Base-by-base conservation (phyloP, 2,888 invertebrate species). In the Osmoderma eremita region DNA sequence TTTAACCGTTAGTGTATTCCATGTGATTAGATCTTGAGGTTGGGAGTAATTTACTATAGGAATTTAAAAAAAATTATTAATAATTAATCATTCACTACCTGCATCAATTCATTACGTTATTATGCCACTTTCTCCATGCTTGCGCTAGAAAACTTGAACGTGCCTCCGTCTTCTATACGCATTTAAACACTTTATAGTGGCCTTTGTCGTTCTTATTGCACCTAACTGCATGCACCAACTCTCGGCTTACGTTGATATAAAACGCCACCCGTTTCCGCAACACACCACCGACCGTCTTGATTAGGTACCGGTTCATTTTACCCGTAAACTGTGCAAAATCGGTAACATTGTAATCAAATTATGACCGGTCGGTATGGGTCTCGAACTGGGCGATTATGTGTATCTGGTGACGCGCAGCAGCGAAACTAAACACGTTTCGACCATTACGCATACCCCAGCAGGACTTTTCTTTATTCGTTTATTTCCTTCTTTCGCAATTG, bases 251-350 rank as follows among this genome's bases (percentile, higher is more conserved):
- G 17, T 10, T 53, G 38, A 53, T 53, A 53, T 53, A 38, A 53
- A 53, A 38, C 38, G 53, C 22, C 12, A 30, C 13, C 38, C 36
- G 38, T 53, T 53, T 38, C 17, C 17, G 12, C 18, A 38, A 15
- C 38, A 36, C 15, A 15, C 8, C 38, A 17, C 24, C 53, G 15
- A 53, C 53, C 38, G 24, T 18, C 53, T 38, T 38, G 53, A 38
- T 38, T 64, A 20, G 50, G 18, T 8, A 24, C 66, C 72, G 42
- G 22, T 42, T 61, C 58, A 30, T 30, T 61, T 30, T 61, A 61
- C 45, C 45, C 4, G 45, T 73, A 75, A 75, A 75, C 74, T 75
- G 75, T 76, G 76, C 42, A 48, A 77, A 77, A 77, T 76, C 75
- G 63, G 73, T 72, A 76, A 77, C 77, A 76, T 71, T 77, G 77